Conservation (phyloP, 1,140 invertebrate species). For the Megathymus violae region DNA sequence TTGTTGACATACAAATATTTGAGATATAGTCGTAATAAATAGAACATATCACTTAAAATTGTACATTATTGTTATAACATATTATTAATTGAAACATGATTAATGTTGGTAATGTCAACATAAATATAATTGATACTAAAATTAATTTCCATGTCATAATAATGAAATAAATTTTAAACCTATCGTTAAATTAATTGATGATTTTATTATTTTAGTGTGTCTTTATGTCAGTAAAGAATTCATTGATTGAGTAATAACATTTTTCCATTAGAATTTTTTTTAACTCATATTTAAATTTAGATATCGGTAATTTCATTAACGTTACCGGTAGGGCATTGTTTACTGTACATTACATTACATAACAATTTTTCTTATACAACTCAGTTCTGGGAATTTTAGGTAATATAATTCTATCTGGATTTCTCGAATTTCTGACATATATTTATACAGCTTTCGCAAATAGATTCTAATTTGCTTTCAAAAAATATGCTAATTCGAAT, state of each 20-base stretch:
- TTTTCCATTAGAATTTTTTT: background rate
- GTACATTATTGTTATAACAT: too few species aligned
- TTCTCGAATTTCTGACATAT: background rate
- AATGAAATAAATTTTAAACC: too few species aligned
- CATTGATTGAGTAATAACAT: background rate
- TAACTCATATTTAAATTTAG: background rate
- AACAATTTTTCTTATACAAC: constrained; percentile 1
- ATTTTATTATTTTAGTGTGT: background rate
- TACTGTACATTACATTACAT: constrained; percentile 6
- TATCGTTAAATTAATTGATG: background rate
- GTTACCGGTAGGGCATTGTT: background rate
- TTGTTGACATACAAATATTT: too few species aligned
- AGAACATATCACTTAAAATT: too few species aligned
- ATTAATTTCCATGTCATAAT: too few species aligned
- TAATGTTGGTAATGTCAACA: too few species aligned
- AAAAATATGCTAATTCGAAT: background rate
- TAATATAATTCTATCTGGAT: constrained; percentile 1
- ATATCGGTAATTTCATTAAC: background rate
- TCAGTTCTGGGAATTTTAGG: background rate
- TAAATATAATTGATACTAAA: too few species aligned
- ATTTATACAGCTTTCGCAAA: background rate
- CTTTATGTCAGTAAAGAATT: background rate
- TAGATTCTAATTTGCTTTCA: background rate
- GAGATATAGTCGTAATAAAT: too few species aligned
- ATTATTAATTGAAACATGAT: too few species aligned